These are phyloP conservation scores for Nannoperca obscura DNA, from an alignment of 2,797 vertebrate species.

Conservation along the genomic window DNA sequence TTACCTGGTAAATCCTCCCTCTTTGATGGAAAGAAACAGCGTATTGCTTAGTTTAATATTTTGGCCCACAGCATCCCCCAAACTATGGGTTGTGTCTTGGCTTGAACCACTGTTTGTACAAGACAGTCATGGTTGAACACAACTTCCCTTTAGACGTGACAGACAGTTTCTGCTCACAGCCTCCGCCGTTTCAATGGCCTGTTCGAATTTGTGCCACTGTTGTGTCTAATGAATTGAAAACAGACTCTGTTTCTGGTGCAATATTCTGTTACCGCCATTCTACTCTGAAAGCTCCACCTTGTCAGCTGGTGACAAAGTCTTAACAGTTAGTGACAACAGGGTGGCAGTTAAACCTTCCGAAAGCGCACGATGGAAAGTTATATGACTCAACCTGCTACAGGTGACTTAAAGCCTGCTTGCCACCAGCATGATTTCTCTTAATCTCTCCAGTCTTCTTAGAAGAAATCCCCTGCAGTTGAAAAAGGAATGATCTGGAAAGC, in stretches of 20 bases:
- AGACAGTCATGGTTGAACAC: constrained; percentile 8
- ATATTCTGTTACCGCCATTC: constrained; percentile 21
- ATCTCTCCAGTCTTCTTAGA: constrained; percentile 13
- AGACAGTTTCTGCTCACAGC: constrained; percentile 11
- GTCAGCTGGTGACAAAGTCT: constrained; percentile 33
- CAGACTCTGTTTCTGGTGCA: constrained; percentile 19
- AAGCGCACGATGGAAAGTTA: constrained; percentile 4
- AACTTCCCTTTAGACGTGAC: background rate
- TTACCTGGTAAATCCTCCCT: background rate
- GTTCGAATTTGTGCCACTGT: constrained; percentile 32
- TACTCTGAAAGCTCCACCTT: constrained; percentile 17
- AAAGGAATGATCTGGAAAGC: constrained; percentile 3
- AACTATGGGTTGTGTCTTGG: constrained; percentile 7
- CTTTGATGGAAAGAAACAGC: background rate
- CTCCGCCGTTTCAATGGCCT: constrained; percentile 17
- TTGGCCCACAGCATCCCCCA: background rate
- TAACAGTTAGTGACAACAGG: constrained; percentile 3
- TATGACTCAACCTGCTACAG: constrained; percentile 20
- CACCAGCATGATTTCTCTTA: background rate
- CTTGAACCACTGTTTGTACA: background rate
- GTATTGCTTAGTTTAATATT: constrained; percentile 1
- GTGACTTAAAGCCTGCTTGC: constrained; percentile 12
- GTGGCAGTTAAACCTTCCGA: background rate
- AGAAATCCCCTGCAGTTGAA: constrained; percentile 2
- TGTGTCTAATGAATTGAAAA: constrained; percentile 17